Evolutionary conservation across 2,113 vertebrate species (phyloP), one percentile per base, ranked within the genome.

Genomic region (Danionella cerebrum): DNA sequence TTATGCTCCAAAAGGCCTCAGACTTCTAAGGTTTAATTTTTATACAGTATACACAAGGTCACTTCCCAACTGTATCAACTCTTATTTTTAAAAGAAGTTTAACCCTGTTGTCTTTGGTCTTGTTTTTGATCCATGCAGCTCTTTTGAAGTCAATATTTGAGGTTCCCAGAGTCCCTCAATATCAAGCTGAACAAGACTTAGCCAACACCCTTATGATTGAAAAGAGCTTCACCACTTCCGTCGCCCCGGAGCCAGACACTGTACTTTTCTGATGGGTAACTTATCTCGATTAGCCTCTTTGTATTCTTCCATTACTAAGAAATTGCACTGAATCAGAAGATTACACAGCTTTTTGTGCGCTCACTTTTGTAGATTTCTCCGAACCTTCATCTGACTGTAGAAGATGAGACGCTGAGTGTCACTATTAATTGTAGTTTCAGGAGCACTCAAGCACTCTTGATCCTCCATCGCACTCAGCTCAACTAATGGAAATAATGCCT

Each of bases 181-280:
- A 73, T 67, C 35, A 55, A 11, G 58, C 76, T 67, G 76, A 75
- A 52, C 75, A 48, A 72, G 74, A 83, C 53, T 77, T 78, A 45
- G 38, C 64, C 33, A 35, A 66, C n/a, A 70, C 71, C 53, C 76
- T 33, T 39, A 77, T 82, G 60, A 75, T 78, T 29, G 63, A 13
- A 74, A 79, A 71, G 45, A 78, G 51, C 44, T 53, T 79, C 76
- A 76, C 67, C 44, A 45, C 69, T 77, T 82, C 70, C 58, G 71
- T 79, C 71, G 79, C 75, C 67, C 66, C 74, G 27, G 70, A 84
- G 79, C 77, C 75, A 27, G 83, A 84, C n/a, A 69, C 80, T 3
- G 87, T 89, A 55, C 78, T 87, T 52, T 87, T 89, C 77, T 89
- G 83, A 89, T 72, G 51, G 60, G 54, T 44, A 48, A 10, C 55